Evolutionary conservation across 2,888 invertebrate species (phyloP), one percentile per base, ranked within the genome.

Genomic region (Orchestes rusci): DNA sequence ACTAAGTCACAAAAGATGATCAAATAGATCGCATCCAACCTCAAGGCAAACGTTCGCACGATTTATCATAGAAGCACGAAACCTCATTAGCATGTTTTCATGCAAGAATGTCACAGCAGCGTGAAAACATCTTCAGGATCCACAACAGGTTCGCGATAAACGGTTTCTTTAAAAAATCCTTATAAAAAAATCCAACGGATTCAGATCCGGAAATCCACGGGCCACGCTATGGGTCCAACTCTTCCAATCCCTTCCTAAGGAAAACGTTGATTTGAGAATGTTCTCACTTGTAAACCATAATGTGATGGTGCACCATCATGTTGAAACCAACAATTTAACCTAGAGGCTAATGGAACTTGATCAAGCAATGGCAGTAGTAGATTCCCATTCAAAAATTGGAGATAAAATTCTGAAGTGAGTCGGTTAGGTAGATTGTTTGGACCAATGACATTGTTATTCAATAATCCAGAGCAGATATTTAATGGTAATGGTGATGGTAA

Each of bases 61-160:
- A 5, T 5, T 10, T 4, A 7, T 32, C 31, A 31, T 31, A 12
- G 31, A 31, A 31, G 8, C 13, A 10, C 31, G 31, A 31, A 31
- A 7, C 5, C 12, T 7, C 13, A 4, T 10, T 31, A 31, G 13
- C 7, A 31, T 5, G 12, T 31, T 31, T 23, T 23, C 27, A 23
- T 23, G 7, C 5, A 23, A 8, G 7, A 31, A 31, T 12, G 12
- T 12, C 13, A 31, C 31, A 31, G 31, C 31, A 31, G 8, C 31
- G 12, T 31, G 8, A 31, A 31, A 10, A 31, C 31, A 10, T 10
- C 12, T 31, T 31, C 31, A 31, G 31, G 31, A 31, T 31, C 13
- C 12, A 31, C 8, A 31, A 31, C 31, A 12, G 31, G 12, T 12
- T 10, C 31, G 13, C 7, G 31, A 31, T 31, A 31, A 31, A 31